A percentile compares a stretch with the other conserved stretches of the same genome.
Conservation (phyloP, 2,113 vertebrate species). For the Actenoides hombroni region DNA sequence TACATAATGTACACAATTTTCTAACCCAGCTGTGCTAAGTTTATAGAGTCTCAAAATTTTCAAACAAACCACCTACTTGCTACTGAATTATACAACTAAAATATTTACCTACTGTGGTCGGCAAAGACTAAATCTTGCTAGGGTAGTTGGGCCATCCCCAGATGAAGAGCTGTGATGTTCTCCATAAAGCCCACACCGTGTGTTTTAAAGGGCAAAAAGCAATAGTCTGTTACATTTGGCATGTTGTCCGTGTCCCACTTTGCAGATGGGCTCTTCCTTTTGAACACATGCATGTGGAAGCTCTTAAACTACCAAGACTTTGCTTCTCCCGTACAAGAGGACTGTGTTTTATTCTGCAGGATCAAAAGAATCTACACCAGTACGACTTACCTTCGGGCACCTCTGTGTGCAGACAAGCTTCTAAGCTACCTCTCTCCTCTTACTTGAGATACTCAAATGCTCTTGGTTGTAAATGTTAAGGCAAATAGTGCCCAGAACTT, state of each 20-base stretch:
- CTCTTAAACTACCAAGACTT: not conserved
- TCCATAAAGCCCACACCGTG: not conserved
- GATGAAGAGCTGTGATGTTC: not conserved
- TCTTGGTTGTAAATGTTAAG: not conserved
- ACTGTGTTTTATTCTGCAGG: not conserved
- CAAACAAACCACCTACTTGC: not conserved
- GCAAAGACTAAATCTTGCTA: not conserved
- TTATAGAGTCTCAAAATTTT: not conserved
- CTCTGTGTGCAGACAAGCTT: not conserved
- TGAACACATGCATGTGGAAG: fast-evolving
- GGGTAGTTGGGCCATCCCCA: not conserved
- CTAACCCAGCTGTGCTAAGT: not conserved
- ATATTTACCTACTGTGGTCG: not conserved
- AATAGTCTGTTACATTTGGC: not conserved
- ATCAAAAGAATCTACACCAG: not conserved
- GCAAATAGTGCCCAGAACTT: not conserved
- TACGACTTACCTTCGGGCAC: fast-evolving
- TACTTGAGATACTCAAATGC: not conserved
- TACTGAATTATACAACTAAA: not conserved
- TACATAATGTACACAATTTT: not conserved
- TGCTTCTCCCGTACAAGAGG: not conserved
- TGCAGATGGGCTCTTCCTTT: not conserved
- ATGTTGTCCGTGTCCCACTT: not conserved
- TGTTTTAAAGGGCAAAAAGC: not conserved
- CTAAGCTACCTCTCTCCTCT: not conserved